Conservation (phyloP, 2,113 vertebrate species). For the Oryzias woworae region DNA sequence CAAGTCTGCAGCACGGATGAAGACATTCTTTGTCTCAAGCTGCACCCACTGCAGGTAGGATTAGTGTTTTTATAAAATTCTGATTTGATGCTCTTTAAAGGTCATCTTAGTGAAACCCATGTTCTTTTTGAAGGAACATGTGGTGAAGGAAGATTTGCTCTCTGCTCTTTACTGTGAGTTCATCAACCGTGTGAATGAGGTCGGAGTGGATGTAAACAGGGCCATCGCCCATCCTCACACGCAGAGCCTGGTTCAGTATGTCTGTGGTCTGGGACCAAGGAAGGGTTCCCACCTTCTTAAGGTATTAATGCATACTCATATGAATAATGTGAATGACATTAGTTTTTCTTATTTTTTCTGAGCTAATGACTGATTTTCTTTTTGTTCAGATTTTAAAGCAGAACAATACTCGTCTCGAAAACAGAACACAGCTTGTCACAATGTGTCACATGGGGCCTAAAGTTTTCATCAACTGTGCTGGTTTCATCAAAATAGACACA, state of each 20-base stretch:
- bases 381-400: conserved; percentile 91
- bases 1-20: conserved; percentile 97
- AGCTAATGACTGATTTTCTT: not conserved
- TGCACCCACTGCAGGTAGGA: conserved; percentile 92
- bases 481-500: conserved; percentile 98
- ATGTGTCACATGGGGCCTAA: conserved; percentile 99
- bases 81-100: not conserved
- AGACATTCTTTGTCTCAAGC: conserved; percentile 95
- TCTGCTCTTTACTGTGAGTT: conserved; percentile 93
- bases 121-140: conserved; percentile 83
- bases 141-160: conserved; percentile 95
- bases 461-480: conserved; percentile 98
- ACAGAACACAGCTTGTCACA: conserved; percentile 96
- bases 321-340: not conserved
- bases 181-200: conserved; percentile 98
- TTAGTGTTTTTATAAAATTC: not conserved
- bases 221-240: conserved; percentile 94
- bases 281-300: conserved; percentile 96
- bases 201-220: conserved; percentile 96
- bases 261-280: conserved; percentile 93
- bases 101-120: not conserved
- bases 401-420: conserved; percentile 96
- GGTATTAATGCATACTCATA: conserved; percentile 63
- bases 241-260: conserved; percentile 94
- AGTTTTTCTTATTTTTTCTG: not conserved